A percentile compares a stretch with the other conserved stretches of the same genome.
These are phyloP conservation scores for Upupa epops DNA, from an alignment of 2,113 vertebrate genomes.

Conservation along the genomic window DNA sequence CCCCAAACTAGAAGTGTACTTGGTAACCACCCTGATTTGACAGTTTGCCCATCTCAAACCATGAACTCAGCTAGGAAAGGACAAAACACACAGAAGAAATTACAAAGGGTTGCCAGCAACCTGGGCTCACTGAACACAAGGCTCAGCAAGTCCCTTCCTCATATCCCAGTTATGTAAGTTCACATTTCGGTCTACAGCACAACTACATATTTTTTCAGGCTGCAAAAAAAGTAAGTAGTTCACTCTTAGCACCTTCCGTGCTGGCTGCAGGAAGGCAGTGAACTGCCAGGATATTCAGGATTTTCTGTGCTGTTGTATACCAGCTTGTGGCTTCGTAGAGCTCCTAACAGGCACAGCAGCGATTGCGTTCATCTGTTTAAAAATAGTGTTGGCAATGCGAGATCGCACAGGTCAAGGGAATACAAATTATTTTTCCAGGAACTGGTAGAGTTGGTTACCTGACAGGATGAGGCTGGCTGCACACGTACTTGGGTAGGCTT, in stretches of 20 bases:
- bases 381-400: background rate
- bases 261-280: background rate
- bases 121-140: background rate
- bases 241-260: background rate
- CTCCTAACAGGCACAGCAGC: background rate
- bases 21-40: accelerated
- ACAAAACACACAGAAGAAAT: background rate
- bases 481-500: background rate
- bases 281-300: background rate
- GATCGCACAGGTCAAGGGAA: background rate
- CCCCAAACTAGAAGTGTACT: background rate
- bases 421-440: background rate
- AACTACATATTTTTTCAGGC: background rate
- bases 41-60: background rate
- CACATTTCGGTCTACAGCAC: background rate
- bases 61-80: background rate
- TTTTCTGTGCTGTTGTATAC: background rate
- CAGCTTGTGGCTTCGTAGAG: background rate
- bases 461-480: background rate
- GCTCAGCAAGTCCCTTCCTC: background rate
- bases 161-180: background rate
- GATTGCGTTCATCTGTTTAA: background rate
- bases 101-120: background rate
- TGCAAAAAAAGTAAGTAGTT: background rate
- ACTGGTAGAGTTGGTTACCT: background rate